phyloP scores from a whole-genome alignment of 2,797 vertebrate genomes.

The Muscicapa comitata region DNA sequence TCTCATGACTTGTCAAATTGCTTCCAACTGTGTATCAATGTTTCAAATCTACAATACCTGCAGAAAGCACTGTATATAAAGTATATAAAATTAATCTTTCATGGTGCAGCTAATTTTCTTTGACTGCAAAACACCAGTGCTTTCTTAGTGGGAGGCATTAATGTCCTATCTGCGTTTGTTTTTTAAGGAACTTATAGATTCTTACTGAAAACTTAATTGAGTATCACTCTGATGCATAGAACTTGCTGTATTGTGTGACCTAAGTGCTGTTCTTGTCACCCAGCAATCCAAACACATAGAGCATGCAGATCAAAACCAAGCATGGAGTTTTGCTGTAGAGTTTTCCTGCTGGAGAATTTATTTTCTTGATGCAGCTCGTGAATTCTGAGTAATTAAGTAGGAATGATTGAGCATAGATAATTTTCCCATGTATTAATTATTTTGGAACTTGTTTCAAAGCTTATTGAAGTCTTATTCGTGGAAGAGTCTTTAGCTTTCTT shows the following conservation, averaged over 20 bases:
- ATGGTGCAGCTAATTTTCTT: not conserved
- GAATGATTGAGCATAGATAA: not conserved
- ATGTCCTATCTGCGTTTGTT: not conserved
- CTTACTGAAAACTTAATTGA: not conserved
- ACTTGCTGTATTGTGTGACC: not conserved
- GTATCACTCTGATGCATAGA: not conserved
- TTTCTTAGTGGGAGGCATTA: not conserved
- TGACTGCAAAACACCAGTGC: not conserved
- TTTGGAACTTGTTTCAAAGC: not conserved
- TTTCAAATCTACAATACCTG: not conserved
- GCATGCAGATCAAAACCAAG: not conserved
- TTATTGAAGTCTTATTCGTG: not conserved
- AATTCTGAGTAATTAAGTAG: not conserved
- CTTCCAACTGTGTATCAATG: not conserved
- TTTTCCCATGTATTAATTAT: not conserved
- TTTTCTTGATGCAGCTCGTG: not conserved
- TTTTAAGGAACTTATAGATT: not conserved
- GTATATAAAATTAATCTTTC: not conserved
- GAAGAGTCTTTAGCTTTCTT: not conserved
- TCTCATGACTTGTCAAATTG: not conserved
- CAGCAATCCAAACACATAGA: not conserved
- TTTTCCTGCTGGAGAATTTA: not conserved
- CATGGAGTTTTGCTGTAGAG: not conserved
- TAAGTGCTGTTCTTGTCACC: not conserved
- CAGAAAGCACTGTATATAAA: not conserved